phyloP scores from a whole-genome alignment of 2,113 vertebrate genomes.

The Epinephelus lanceolatus region DNA sequence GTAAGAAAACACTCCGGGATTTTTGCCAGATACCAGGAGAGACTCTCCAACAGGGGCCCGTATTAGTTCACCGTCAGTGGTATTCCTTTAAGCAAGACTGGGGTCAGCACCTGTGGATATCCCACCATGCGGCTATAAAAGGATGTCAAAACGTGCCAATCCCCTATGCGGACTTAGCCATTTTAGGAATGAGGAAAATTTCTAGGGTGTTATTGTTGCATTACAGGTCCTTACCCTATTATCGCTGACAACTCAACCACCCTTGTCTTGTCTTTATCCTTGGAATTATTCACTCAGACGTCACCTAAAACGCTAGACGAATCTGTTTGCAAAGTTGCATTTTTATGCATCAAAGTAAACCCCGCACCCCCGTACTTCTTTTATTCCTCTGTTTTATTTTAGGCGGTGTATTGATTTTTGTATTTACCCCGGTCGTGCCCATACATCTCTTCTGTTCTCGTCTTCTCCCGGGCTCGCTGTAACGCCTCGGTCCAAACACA shows the following conservation, averaged over 20 bases:
- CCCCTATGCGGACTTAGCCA: not conserved
- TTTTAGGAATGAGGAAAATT: slow-evolving; percentile 46
- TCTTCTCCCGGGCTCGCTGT: slow-evolving; percentile 65
- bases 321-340: slow-evolving; percentile 34
- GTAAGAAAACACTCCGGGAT: slow-evolving; percentile 51
- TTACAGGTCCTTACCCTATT: slow-evolving; percentile 44
- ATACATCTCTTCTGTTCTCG: slow-evolving; percentile 52
- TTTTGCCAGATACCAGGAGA: slow-evolving; percentile 32
- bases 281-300: slow-evolving; percentile 26
- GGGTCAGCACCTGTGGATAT: slow-evolving; percentile 70
- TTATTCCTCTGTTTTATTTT: slow-evolving; percentile 46
- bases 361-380: slow-evolving; percentile 3
- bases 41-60: slow-evolving; percentile 32
- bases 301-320: slow-evolving; percentile 2
- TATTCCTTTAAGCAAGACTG: slow-evolving; percentile 38
- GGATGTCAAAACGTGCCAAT: slow-evolving; percentile 70
- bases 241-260: slow-evolving; percentile 42
- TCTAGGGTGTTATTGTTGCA: slow-evolving; percentile 40
- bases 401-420: slow-evolving; percentile 80
- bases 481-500: slow-evolving; percentile 70
- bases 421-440: slow-evolving; percentile 40
- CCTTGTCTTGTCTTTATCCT: slow-evolving; percentile 25
- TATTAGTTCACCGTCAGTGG: slow-evolving; percentile 30
- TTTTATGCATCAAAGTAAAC: slow-evolving; percentile 34
- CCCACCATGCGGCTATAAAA: slow-evolving; percentile 14